These are phyloP conservation scores for Pseudococcus viburni DNA, from an alignment of 2,888 invertebrate species.

Conservation along the genomic window DNA sequence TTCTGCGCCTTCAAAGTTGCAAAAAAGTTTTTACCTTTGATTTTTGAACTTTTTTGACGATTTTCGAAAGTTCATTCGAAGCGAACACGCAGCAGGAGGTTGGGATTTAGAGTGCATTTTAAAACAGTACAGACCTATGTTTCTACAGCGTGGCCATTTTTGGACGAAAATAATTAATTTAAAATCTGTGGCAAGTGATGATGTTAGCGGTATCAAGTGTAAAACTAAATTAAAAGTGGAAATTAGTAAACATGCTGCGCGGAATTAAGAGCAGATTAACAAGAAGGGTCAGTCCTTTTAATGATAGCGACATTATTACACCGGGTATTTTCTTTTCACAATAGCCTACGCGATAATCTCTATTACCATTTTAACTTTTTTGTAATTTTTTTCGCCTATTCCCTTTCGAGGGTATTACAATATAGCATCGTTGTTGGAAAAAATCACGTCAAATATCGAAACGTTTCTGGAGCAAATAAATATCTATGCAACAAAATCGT, in stretches of 20 bases:
- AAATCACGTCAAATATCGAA: constrained; percentile 12
- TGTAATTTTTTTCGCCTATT: neutral
- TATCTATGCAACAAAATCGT: neutral
- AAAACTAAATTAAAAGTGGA: constrained; percentile 50
- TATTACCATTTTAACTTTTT: constrained; percentile 7
- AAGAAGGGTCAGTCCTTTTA: constrained; percentile 43
- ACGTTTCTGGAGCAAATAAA: neutral
- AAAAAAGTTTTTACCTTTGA: constrained; percentile 11
- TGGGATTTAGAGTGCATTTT: constrained; percentile 20
- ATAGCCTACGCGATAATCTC: constrained; percentile 44
- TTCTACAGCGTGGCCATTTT: neutral
- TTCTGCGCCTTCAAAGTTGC: neutral
- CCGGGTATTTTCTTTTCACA: constrained; percentile 42
- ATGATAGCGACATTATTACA: constrained; percentile 47
- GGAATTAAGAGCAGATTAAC: constrained; percentile 52
- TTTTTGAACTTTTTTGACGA: constrained; percentile 13
- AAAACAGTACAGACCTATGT: neutral
- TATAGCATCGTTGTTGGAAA: neutral
- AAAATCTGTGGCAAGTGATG: constrained; percentile 52
- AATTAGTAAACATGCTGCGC: constrained; percentile 53
- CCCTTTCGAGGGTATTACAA: neutral
- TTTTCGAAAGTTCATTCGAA: neutral
- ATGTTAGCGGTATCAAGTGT: constrained; percentile 52
- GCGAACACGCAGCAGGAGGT: neutral
- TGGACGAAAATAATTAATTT: constrained; percentile 44